Evolutionary conservation across 2,113 vertebrate species (phyloP).

Genomic region (Stictonetta naevosa): DNA sequence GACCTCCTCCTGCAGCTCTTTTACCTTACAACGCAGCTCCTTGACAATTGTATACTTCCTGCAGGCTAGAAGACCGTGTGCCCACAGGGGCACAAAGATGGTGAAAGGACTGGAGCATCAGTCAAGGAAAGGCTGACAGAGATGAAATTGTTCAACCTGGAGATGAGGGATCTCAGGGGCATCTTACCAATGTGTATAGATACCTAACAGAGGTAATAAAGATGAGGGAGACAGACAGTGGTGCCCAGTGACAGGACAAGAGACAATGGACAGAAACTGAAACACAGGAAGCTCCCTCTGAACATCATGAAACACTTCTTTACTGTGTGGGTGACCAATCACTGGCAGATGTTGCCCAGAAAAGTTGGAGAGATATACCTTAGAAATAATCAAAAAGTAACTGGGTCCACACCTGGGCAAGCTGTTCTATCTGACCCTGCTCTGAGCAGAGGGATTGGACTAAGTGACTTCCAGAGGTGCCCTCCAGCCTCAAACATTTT

Average conservation of each 20-base stretch:
- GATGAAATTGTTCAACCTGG: not conserved
- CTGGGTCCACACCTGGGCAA: not conserved
- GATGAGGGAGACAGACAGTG: not conserved
- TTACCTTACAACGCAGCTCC: not conserved
- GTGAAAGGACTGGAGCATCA: not conserved
- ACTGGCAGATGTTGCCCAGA: not conserved
- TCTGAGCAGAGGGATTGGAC: not conserved
- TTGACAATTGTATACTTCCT: not conserved
- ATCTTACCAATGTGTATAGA: not conserved
- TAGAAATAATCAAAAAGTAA: not conserved
- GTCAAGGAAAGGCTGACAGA: not conserved
- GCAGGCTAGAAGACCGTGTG: not conserved
- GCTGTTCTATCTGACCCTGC: not conserved
- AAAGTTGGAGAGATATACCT: not conserved
- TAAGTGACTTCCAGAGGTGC: not conserved
- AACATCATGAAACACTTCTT: not conserved
- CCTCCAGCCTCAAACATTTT: not conserved
- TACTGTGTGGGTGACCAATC: not conserved
- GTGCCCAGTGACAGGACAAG: not conserved
- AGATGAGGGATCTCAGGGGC: not conserved
- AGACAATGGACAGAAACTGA: not conserved
- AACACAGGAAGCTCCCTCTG: not conserved
- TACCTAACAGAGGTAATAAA: not conserved
- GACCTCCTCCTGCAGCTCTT: not conserved
- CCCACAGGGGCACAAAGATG: not conserved